A percentile compares a stretch with the other conserved stretches of the same genome.
These are phyloP conservation scores for Miichthys miiuy DNA, from an alignment of 2,797 vertebrate species.

Conservation along the genomic window DNA sequence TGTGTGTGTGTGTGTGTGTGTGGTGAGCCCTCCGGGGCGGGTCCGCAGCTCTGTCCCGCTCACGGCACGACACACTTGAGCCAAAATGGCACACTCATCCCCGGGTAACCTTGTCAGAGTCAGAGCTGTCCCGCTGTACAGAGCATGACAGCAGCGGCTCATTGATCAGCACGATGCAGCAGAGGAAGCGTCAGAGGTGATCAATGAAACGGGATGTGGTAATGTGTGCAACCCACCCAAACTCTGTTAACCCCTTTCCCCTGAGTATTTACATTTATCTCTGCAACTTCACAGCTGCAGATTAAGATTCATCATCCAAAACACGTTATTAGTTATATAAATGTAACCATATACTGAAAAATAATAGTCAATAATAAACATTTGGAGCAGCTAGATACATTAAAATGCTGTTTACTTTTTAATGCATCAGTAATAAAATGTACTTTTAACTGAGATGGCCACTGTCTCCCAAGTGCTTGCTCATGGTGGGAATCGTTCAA, in stretches of 20 bases:
- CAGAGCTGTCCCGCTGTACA: constrained; percentile 4
- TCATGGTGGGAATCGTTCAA: too few relatives aligned
- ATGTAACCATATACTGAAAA: neutral
- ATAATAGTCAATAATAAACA: neutral
- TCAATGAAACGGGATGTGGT: constrained; percentile 55
- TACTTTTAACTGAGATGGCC: too few relatives aligned
- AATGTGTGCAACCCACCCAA: constrained; percentile 31
- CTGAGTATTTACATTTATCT: neutral
- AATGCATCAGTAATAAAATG: too few relatives aligned
- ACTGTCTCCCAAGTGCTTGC: too few relatives aligned
- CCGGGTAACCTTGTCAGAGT: constrained; percentile 74
- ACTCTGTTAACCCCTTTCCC: neutral
- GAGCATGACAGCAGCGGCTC: constrained; percentile 30
- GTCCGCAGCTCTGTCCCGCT: constrained; percentile 45
- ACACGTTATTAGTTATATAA: neutral
- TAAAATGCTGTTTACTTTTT: too few relatives aligned
- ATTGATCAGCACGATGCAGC: constrained; percentile 65
- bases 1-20: too few relatives aligned
- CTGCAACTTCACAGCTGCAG: neutral
- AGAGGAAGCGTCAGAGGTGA: constrained; percentile 45
- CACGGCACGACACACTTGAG: constrained; percentile 43
- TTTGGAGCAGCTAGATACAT: too few relatives aligned
- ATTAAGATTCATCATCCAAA: neutral
- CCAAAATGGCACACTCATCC: constrained; percentile 73
- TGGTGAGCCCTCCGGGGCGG: constrained; percentile 49